Base-by-base conservation (phyloP, 2,113 vertebrate genomes). In the Erythrolamprus reginae region DNA sequence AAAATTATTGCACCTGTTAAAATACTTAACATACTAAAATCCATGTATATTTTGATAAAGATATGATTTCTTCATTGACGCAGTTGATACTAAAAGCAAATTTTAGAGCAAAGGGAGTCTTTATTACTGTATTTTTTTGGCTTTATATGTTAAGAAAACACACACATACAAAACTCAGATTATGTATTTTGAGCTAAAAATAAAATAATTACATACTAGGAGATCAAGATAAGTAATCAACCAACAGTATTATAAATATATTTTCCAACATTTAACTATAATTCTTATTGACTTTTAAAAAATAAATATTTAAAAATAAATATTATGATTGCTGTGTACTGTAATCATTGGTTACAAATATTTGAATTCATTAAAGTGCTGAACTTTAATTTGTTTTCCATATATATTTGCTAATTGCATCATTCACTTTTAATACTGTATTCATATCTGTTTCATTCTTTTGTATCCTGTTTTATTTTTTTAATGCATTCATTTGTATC, bases 311-410 rank as follows among this genome's bases (percentile, higher is more conserved):
- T 77, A 42, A 77, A 77, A 77, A 77, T 38, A 77, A 77, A 77
- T 84, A 91, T 61, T 61, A 77, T 88, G 23, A 61, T 56, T 84
- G 47, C 61, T 91, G 90, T 84, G 77, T 88, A 91, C 77, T 91
- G 90, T 91, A 88, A 82, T 91, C 90, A 91, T 88, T 91, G 86
- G 52, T 88, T 91, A 42, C n/a, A 88, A 91, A 61, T 23, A 88
- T 61, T 84, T 91, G 45, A 47, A 82, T 87, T 87, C 17, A 52
- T 84, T 33, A 45, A 28, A 53, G n/a, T 12, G 13, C 47, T n/a
- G 82, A 84, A 83, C 2, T 58, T 86, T 38, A 3, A 70, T 90
- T 77, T 51, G 13, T 19, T 88, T 91, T 61, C 51, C 53, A 38
- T 84, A 51, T 56, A 50, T 23, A 51, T 10, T 84, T 4, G 17